Percentiles rank a stretch among this genome's conserved stretches.
Evolutionary conservation across 2,888 invertebrate genomes (phyloP).

Genomic region (Stenchaetothrips biformis): DNA sequence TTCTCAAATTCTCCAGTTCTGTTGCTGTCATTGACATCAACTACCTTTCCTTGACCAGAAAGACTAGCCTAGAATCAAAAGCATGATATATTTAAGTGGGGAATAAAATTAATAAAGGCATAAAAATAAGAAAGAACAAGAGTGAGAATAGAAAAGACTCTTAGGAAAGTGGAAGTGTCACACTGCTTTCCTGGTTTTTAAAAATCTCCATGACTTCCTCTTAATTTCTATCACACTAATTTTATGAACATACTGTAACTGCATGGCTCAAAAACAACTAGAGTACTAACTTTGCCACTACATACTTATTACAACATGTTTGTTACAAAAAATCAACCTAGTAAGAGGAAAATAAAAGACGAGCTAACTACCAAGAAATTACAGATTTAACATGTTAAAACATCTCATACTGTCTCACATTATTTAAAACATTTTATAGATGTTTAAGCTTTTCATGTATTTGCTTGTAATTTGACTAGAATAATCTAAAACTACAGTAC

Average conservation of each 20-base stretch:
- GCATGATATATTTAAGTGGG: too few species aligned
- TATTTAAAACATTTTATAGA: too few species aligned
- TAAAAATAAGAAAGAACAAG: neutral
- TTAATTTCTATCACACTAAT: neutral
- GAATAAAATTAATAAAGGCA: neutral
- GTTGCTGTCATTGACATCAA: constrained; percentile 23
- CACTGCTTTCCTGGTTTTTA: neutral
- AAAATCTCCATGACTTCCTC: neutral
- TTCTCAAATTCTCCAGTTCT: constrained; percentile 10
- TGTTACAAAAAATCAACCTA: neutral
- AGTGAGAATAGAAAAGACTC: neutral
- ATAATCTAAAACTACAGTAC: too few species aligned
- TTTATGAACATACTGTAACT: neutral
- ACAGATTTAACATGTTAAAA: too few species aligned
- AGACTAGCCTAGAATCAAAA: constrained; percentile 10
- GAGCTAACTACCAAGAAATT: too few species aligned
- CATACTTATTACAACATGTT: neutral
- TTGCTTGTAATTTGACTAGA: too few species aligned
- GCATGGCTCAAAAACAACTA: neutral
- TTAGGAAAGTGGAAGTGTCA: neutral
- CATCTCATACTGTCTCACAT: too few species aligned
- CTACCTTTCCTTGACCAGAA: constrained; percentile 19
- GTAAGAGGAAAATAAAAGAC: too few species aligned
- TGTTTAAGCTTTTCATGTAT: too few species aligned
- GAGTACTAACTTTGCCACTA: neutral